A percentile compares a stretch with the other conserved stretches of the same genome.
phyloP scores from a whole-genome alignment of 2,113 vertebrate genomes.

The Glaucidium brasilianum region DNA sequence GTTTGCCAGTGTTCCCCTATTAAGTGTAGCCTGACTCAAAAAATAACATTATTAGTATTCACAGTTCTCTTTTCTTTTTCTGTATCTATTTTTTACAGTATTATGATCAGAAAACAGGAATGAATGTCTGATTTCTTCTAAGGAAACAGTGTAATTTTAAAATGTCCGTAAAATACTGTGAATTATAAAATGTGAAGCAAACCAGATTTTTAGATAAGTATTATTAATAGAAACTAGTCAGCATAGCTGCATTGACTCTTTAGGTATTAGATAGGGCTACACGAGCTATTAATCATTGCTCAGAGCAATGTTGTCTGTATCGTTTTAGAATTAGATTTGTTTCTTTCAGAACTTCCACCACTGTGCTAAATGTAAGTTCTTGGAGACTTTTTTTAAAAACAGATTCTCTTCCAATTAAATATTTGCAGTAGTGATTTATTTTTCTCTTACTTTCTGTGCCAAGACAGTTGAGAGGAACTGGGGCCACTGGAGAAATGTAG shows the following conservation, averaged over 20 bases:
- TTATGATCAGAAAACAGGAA: not conserved
- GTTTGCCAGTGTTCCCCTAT: not conserved
- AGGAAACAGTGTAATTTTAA: not conserved
- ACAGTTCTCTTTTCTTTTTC: not conserved
- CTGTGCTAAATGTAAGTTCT: constrained; percentile 7
- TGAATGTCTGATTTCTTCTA: not conserved
- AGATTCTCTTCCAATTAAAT: constrained; percentile 4
- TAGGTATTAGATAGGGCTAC: not conserved
- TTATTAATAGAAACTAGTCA: not conserved
- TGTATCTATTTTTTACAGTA: not conserved
- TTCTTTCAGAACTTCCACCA: not conserved
- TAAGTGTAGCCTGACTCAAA: not conserved
- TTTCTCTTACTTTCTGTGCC: not conserved
- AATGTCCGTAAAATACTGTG: not conserved
- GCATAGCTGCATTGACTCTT: not conserved
- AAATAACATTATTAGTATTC: not conserved
- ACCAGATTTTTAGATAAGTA: not conserved
- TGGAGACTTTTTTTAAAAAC: not conserved
- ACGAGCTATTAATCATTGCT: accelerated
- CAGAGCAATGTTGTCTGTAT: not conserved
- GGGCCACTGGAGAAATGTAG: constrained; percentile 11
- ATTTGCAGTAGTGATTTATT: constrained; percentile 2
- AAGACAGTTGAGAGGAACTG: not conserved
- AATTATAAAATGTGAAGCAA: not conserved
- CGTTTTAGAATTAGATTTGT: not conserved